Conservation (phyloP, 2,888 invertebrate species). For the Arctia plantaginis region DNA sequence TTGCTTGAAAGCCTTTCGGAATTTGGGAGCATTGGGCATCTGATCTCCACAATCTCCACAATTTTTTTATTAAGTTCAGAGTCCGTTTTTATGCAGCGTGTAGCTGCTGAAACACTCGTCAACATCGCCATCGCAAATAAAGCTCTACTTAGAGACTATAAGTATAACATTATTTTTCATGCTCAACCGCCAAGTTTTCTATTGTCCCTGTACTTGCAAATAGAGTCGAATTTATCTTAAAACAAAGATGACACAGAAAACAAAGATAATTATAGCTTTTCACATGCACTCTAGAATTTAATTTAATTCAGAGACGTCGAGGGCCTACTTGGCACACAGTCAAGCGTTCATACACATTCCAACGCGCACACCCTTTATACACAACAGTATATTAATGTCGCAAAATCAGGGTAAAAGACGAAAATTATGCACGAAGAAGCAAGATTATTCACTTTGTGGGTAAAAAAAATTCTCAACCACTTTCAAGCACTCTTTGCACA, state of each 20-base stretch:
- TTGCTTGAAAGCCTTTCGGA: not conserved
- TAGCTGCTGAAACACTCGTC: not conserved
- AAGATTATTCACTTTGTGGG: not conserved
- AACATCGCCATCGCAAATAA: not conserved
- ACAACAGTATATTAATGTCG: constrained; percentile 50
- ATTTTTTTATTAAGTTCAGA: not conserved
- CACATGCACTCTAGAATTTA: constrained; percentile 54
- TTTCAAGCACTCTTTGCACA: not conserved
- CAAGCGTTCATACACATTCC: constrained; percentile 59
- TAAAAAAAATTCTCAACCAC: not conserved
- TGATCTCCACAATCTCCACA: not conserved
- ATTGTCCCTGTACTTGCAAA: not conserved
- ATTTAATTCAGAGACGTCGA: constrained; percentile 51
- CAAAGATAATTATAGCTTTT: constrained; percentile 49
- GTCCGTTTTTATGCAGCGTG: no score
- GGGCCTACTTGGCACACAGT: constrained; percentile 61
- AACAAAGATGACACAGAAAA: constrained; percentile 44
- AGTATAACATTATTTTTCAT: not conserved
- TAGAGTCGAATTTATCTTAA: not conserved
- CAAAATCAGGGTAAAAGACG: constrained; percentile 27
- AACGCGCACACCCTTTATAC: constrained; percentile 48
- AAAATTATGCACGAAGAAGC: constrained; percentile 24
- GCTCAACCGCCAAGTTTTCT: not conserved
- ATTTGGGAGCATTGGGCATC: not conserved
- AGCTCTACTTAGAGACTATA: not conserved